Evolutionary conservation across 2,888 invertebrate genomes (phyloP), one percentile per base, ranked within the genome.

Genomic region (Parnassius mnemosyne): DNA sequence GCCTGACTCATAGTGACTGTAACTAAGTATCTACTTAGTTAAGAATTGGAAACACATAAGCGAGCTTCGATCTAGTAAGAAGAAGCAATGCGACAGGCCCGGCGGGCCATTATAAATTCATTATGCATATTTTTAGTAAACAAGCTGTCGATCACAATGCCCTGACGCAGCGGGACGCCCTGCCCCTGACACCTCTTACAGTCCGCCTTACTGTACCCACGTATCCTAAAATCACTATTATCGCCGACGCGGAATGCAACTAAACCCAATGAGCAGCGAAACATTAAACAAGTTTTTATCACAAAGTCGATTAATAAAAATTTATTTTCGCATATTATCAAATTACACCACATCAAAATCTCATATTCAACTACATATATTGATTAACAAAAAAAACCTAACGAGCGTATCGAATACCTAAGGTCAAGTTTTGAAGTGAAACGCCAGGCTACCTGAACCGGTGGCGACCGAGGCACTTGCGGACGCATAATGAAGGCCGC

Each of bases 81-180:
- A 75, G 77, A 77, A 60, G 59, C 61, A 73, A 77, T 77, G 76
- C 77, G 80, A 80, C 83, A 78, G 76, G 73, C 79, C 76, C 76
- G 77, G 80, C 77, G 77, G 80, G 80, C 81, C 79, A 90, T 90
- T 90, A 89, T 90, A 91, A 84, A 91, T 91, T 90, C 91, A 91
- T 91, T 91, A 90, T 91, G 90, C 90, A 90, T 89, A 90, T 89
- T 90, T 91, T 91, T 88, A 87, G 91, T 91, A 91, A 91, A 90
- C 90, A 91, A 89, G 88, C 89, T 91, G 90, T 91, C 90, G 89
- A 87, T 90, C 89, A 91, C 90, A 91, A 91, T 90, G 84, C 83
- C 73, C 75, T 69, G 73, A 78, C 89, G 77, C 90, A 76, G 87
- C 85, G 84, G 90, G 89, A 77, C 74, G 83, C 78, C 76, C 80